Conservation (phyloP, 1,140 invertebrate species). For the Cotesia glomerata region DNA sequence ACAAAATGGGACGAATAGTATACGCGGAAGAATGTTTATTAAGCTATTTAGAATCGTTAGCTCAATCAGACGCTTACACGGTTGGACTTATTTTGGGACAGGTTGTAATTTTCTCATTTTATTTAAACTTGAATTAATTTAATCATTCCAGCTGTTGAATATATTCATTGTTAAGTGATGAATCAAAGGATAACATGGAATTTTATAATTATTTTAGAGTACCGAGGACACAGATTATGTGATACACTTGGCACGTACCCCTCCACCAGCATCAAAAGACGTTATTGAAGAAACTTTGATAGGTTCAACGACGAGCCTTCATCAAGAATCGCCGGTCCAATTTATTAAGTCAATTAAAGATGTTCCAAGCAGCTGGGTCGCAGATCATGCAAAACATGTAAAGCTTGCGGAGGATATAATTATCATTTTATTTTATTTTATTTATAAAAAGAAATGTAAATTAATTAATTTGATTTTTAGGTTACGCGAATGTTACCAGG, state of each 20-base stretch:
- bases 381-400: conserved; percentile 74
- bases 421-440: conserved; percentile 5
- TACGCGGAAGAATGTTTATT: conserved; percentile 59
- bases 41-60: conserved; percentile 58
- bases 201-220: conserved; percentile 55
- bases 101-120: conserved; percentile 56
- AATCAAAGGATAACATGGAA: background rate
- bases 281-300: conserved; percentile 55
- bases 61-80: conserved; percentile 63
- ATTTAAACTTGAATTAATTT: background rate
- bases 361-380: conserved; percentile 69
- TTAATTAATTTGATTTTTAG: conserved; percentile 47
- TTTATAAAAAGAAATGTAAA: conserved; percentile 21
- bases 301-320: conserved; percentile 32
- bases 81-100: conserved; percentile 73
- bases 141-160: conserved; percentile 15
- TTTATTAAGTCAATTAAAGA: conserved; percentile 57
- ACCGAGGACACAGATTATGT: conserved; percentile 72
- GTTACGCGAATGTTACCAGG: conserved; percentile 83
- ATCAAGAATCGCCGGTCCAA: conserved; percentile 38
- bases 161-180: background rate
- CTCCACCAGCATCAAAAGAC: conserved; percentile 64
- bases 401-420: conserved; percentile 11
- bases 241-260: conserved; percentile 75
- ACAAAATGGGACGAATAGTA: conserved; percentile 61